Evolutionary conservation across 2,888 invertebrate genomes (phyloP).

Genomic region (Tetheella fluctuosa): DNA sequence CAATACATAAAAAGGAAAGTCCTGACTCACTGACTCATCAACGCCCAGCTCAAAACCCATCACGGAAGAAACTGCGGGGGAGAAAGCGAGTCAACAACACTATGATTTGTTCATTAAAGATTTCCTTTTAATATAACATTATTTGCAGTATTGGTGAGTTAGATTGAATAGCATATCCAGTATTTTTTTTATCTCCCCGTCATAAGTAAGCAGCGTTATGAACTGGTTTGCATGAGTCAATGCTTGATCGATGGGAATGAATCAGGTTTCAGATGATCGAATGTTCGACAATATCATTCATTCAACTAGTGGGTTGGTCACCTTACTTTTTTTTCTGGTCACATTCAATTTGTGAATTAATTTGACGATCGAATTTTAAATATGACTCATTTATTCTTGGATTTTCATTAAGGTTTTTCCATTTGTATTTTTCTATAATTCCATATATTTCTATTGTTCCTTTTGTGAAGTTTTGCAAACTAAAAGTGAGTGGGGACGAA

Average conservation of each 20-base stretch:
- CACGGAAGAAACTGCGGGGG: too few species aligned
- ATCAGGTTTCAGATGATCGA: slow-evolving; percentile 23
- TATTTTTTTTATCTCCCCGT: background rate
- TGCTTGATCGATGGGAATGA: slow-evolving; percentile 37
- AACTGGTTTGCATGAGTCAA: slow-evolving; percentile 20
- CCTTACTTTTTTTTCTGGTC: slow-evolving; percentile 15
- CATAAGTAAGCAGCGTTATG: slow-evolving; percentile 22
- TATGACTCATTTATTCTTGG: background rate
- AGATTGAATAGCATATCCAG: slow-evolving; percentile 7
- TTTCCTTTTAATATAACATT: too few species aligned
- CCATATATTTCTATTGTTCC: too few species aligned
- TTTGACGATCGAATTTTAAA: background rate
- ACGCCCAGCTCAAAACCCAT: too few species aligned
- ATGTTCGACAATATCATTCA: slow-evolving; percentile 41
- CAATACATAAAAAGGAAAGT: too few species aligned
- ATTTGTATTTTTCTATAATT: background rate
- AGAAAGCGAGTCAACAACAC: too few species aligned
- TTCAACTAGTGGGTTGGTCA: slow-evolving; percentile 28
- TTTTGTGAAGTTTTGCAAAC: too few species aligned
- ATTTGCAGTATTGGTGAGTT: too few species aligned
- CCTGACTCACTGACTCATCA: too few species aligned
- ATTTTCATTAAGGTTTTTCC: background rate
- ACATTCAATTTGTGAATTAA: slow-evolving; percentile 4
- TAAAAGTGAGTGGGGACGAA: too few species aligned
- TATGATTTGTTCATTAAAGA: too few species aligned